Evolutionary conservation across 2,797 vertebrate genomes (phyloP), one percentile per base, ranked within the genome.

Genomic region (Octomys mimax): DNA sequence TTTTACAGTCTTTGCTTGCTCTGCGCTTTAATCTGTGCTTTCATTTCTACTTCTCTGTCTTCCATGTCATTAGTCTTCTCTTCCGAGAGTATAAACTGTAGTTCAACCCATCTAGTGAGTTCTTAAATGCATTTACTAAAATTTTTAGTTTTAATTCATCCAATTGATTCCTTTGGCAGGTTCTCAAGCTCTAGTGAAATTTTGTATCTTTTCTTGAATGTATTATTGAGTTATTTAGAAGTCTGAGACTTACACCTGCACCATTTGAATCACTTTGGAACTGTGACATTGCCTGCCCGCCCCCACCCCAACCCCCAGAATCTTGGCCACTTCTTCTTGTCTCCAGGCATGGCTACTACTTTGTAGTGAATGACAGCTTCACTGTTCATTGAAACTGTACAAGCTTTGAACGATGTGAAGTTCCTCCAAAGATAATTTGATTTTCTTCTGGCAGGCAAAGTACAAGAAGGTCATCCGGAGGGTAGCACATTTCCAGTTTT

Each of bases 121-220:
- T 92, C 82, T 94, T 87, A 73, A 85, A 52, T 52, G 28, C 28
- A 89, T 14, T 88, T 68, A 84, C 11, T 83, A 0, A 0, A 36
- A 68, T 71, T 77, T 94, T 66, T 89, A 86, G 18, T 89, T 70
- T 92, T 61, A 64, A 92, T 8, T 87, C n/a, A 3, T 73, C 36
- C 24, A 68, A 81, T 13, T 93, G 61, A 66, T 93, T 92, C 61
- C 59, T n/a, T 83, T 66, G 14, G 36, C 26, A 85, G 70, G 59
- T 91, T 86, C 14, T 61, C 81, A 22, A 78, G 84, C 31, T 81
- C 80, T 66, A 54, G 22, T 79, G 59, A 94, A 89, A 85, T 92
- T 81, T 4, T 61, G 33, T 86, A 28, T 68, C 81, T 82, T 46
- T 86, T 92, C 64, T 95, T 92, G 26, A 92, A 88, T 14, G 79